Evolutionary conservation across 2,888 invertebrate species (phyloP), one percentile per base, ranked within the genome.

Genomic region (Coremacera marginata): DNA sequence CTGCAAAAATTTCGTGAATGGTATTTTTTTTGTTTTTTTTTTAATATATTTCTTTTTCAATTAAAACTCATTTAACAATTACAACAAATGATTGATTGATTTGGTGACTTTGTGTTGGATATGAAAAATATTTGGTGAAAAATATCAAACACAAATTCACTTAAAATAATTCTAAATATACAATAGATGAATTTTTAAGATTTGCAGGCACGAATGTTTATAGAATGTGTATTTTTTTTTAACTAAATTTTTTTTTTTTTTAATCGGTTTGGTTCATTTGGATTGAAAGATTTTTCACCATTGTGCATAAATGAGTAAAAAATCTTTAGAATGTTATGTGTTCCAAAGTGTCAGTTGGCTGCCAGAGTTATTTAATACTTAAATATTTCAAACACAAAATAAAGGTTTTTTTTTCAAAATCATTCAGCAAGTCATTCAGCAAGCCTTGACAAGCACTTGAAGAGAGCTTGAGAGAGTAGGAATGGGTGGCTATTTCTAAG

Each of bases 11-110:
- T 75, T 77, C 73, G 77, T 80, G 74, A 76, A 83, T 79, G 65
- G 77, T 81, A 78, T 82, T 78, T 86, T 86, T 90, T 91, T 95
- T 97, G 97, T 96, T 98, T 97, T 76, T 71, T 80, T 60, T 71
- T 76, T 76, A 80, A 77, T 75, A 63, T 55, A 80, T 60, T 51
- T 65, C 71, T 76, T 78, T 77, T 60, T 44, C 31, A 63, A 31
- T 60, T 68, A 72, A 75, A 75, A 52, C 55, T 60, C 60, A 67
- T 25, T 72, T 74, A 31, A 73, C 72, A 60, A 63, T 44, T 72
- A 44, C 25, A 72, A 44, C 44, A 44, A 72, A 44, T 73, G 73
- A 73, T 55, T 73, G 62, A 62, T 74, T 68, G 44, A 77, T 78
- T 75, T 70, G 70, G 77, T 44, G 73, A 75, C 79, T 76, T 22